Conservation (phyloP, 1,140 invertebrate genomes). For the Rhagoletis zephyria region DNA sequence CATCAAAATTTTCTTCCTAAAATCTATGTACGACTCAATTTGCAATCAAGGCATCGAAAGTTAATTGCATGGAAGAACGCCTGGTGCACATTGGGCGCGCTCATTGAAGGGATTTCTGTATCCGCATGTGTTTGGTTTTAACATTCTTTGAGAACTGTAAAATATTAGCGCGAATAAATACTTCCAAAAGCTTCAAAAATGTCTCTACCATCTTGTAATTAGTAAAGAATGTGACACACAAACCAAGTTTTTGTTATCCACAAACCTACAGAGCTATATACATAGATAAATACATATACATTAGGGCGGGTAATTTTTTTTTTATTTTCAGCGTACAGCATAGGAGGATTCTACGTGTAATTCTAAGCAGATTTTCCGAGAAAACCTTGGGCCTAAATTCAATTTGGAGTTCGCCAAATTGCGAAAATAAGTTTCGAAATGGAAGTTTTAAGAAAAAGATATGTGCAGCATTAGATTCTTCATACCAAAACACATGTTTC, state of each 20-base stretch:
- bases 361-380: too few species aligned
- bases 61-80: slow-evolving; percentile 43
- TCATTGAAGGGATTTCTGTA: background rate
- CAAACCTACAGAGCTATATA: background rate
- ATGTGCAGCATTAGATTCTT: too few species aligned
- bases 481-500: too few species aligned
- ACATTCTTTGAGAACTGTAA: slow-evolving; percentile 26
- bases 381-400: too few species aligned
- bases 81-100: slow-evolving; percentile 5
- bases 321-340: too few species aligned
- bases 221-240: slow-evolving; percentile 34
- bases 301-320: background rate
- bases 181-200: slow-evolving; percentile 32
- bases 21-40: too few species aligned
- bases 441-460: too few species aligned
- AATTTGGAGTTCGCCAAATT: too few species aligned
- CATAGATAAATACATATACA: background rate
- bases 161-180: slow-evolving; percentile 45
- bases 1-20: too few species aligned
- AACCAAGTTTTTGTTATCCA: background rate
- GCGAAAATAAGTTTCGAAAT: too few species aligned
- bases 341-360: too few species aligned
- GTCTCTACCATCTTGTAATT: slow-evolving; percentile 14
- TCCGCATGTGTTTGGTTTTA: background rate
- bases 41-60: background rate